Conservation (phyloP, 2,888 invertebrate species). For the Agrilus mali region DNA sequence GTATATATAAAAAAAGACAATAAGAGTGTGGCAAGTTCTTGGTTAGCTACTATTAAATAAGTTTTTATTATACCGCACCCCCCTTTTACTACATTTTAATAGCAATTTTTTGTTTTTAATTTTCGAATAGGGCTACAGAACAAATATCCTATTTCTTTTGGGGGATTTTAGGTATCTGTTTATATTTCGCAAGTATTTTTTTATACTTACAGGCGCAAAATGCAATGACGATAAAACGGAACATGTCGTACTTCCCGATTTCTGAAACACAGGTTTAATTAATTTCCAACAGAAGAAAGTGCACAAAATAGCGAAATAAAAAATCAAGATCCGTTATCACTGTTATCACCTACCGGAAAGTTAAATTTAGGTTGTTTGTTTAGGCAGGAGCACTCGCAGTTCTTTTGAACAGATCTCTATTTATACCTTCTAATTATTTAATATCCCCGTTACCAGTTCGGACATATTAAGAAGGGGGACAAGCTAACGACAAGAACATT, state of each 20-base stretch:
- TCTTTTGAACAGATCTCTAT: constrained; percentile 3
- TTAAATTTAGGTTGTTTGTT: background rate
- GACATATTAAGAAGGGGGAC: background rate
- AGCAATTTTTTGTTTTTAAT: no score
- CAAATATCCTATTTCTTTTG: no score
- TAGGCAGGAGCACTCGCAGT: background rate
- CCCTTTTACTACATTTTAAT: no score
- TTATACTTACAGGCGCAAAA: constrained; percentile 15
- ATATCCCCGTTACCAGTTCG: constrained; percentile 4
- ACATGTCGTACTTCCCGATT: constrained; percentile 10
- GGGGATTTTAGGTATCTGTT: background rate
- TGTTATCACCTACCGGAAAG: constrained; percentile 2
- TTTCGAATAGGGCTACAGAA: no score
- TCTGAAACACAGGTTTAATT: constrained; percentile 4
- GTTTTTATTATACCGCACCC: no score
- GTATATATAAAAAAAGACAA: no score
- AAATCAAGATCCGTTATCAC: background rate
- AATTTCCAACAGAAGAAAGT: background rate
- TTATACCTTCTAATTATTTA: constrained; percentile 12
- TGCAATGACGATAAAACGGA: constrained; percentile 11
- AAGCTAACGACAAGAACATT: background rate
- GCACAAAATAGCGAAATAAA: background rate
- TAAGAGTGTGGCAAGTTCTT: no score
- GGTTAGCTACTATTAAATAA: no score
- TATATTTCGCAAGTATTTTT: background rate